Evolutionary conservation across 2,113 vertebrate genomes (phyloP).

Genomic region (Vulpes vulpes): DNA sequence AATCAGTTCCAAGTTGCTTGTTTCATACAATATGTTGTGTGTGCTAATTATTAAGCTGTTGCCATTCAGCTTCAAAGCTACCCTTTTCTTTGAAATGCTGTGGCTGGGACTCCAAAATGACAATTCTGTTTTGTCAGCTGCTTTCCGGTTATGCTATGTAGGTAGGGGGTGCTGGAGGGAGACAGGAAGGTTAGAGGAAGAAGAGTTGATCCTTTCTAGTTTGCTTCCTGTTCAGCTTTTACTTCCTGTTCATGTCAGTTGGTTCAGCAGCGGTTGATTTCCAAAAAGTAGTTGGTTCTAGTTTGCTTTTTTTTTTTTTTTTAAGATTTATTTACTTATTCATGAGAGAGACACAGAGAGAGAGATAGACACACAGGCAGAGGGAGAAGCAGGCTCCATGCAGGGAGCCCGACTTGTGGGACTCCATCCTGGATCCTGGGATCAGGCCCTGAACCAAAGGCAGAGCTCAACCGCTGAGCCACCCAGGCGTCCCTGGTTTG

Average conservation of each 20-base stretch:
- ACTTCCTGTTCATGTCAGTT: background rate
- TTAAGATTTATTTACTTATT: too few relatives aligned
- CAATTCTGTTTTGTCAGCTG: background rate
- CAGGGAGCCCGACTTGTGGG: too few relatives aligned
- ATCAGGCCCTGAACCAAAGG: too few relatives aligned
- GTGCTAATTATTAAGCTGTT: background rate
- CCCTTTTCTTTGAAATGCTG: background rate
- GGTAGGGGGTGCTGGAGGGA: background rate
- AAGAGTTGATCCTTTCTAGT: background rate
- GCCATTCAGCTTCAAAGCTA: background rate
- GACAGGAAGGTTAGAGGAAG: background rate
- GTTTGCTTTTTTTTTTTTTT: background rate
- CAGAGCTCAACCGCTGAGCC: too few relatives aligned
- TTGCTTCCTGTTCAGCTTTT: background rate
- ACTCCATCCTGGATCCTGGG: too few relatives aligned
- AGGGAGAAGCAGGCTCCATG: too few relatives aligned
- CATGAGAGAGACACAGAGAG: too few relatives aligned
- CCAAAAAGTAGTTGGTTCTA: background rate
- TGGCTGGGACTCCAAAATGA: background rate
- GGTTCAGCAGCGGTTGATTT: background rate
- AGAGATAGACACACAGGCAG: too few relatives aligned
- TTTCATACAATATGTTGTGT: background rate
- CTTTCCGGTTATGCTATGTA: background rate
- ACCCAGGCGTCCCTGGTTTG: background rate
- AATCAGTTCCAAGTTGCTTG: background rate